Conservation (phyloP, 2,888 invertebrate genomes). For the Aphodius sticticus region DNA sequence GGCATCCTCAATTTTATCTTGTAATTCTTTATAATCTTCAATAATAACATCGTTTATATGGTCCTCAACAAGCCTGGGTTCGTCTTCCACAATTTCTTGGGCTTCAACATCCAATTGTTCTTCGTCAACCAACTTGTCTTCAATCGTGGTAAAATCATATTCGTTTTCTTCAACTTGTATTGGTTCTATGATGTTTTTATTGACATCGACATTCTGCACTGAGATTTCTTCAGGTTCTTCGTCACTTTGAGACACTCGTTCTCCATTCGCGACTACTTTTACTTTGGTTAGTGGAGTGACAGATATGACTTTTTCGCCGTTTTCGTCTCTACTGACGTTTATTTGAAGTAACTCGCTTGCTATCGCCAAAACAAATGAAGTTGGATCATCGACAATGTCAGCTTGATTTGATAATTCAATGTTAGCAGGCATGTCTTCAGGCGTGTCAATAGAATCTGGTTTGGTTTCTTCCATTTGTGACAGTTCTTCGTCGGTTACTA, state of each 20-base stretch:
- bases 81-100: neutral
- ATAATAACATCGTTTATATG: neutral
- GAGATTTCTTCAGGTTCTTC: conserved; percentile 13
- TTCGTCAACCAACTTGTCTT: conserved; percentile 21
- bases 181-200: neutral
- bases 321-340: conserved; percentile 36
- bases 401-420: neutral
- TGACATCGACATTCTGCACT: neutral
- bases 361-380: conserved; percentile 39
- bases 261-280: conserved; percentile 21
- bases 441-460: no score
- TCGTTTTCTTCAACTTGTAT: neutral
- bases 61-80: neutral
- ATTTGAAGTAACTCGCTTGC: conserved; percentile 43
- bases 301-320: conserved; percentile 41
- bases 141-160: neutral
- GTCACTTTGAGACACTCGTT: neutral
- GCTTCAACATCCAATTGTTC: neutral
- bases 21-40: neutral
- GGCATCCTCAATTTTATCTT: neutral
- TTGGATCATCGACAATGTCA: neutral
- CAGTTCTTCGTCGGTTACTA: neutral
- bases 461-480: neutral
- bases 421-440: neutral
- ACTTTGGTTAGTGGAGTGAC: conserved; percentile 36